Base-by-base conservation (phyloP, 1,140 invertebrate species). In the Drosophila kanapiae region DNA sequence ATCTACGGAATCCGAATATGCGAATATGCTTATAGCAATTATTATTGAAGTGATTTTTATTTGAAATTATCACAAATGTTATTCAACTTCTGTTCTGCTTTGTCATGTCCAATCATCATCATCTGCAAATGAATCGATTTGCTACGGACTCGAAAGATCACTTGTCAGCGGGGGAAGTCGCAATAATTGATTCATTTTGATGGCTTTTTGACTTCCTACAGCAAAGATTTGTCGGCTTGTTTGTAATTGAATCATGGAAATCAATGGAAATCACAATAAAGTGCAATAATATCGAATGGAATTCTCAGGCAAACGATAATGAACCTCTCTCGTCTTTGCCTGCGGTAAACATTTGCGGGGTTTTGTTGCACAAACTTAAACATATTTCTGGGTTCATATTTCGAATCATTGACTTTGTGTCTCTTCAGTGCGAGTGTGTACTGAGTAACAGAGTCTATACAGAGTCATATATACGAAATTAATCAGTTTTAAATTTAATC, bases 71-170 rank as follows among this genome's bases (percentile, higher is more conserved):
- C 53, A 33, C 29, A 87, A 82, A 76, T 82, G 83, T 87, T 80
- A 83, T 88, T 87, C 84, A 88, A 88, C 77, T 75, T 78, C 47
- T 75, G 69, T 68, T 68, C 47, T 51, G 57, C 64, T 42, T 49
- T 67, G 72, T 58, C 61, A 78, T 76, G 72, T 65, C 63, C 72
- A 56, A 76, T 78, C 75, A 76, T 75, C 38, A 38, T 38, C 43
- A 76, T 68, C 33, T 18, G 61, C 65, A 67, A 69, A 37, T 53
- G 18, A 69, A 67, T 69, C 62, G 67, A 70, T 70, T 69, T 67
- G 61, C 11, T 67, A 6, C 31, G 64, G 23, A n/a, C 43, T 56
- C 7, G 3, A 14, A 33, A 42, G 23, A 9, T 16, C 47, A 45
- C 29, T 60, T 60, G 31, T 13, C 16, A 9, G 13, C 29, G 43